Evolutionary conservation across 2,888 invertebrate species (phyloP).

Genomic region (Tetragonula carbonaria): DNA sequence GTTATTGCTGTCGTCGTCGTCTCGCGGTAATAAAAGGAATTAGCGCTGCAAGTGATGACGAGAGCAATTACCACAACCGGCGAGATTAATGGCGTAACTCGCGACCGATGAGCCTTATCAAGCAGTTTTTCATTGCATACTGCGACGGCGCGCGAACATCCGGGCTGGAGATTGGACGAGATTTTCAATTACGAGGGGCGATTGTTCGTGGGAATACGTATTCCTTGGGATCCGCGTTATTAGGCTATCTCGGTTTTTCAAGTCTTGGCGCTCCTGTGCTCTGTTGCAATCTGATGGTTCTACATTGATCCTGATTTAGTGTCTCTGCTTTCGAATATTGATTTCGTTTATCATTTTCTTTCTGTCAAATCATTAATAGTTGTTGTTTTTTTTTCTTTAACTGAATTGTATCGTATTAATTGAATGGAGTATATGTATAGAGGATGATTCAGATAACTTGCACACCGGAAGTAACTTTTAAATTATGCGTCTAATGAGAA

Average conservation of each 20-base stretch:
- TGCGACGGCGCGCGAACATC: neutral
- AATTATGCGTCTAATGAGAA: too few species aligned
- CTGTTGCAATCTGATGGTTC: neutral
- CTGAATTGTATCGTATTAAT: too few species aligned
- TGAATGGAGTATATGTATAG: too few species aligned
- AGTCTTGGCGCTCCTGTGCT: neutral
- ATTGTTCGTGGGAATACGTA: conserved; percentile 26
- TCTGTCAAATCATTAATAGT: too few species aligned
- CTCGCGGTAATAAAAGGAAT: conserved; percentile 65
- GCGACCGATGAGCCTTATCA: conserved; percentile 26
- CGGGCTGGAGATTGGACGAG: neutral
- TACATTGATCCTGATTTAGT: too few species aligned
- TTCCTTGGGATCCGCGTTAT: neutral
- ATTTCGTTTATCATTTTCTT: too few species aligned
- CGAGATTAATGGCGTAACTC: conserved; percentile 39
- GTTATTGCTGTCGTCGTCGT: neutral
- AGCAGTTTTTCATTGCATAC: conserved; percentile 5
- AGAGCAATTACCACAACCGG: conserved; percentile 63
- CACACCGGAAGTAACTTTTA: too few species aligned
- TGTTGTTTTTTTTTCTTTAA: too few species aligned
- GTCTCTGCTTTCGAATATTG: too few species aligned
- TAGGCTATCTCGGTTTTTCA: neutral
- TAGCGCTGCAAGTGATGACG: conserved; percentile 72
- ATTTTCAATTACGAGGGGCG: conserved; percentile 17
- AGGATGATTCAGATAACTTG: too few species aligned